phyloP scores from a whole-genome alignment of 2,113 vertebrate species.

The Parus major region DNA sequence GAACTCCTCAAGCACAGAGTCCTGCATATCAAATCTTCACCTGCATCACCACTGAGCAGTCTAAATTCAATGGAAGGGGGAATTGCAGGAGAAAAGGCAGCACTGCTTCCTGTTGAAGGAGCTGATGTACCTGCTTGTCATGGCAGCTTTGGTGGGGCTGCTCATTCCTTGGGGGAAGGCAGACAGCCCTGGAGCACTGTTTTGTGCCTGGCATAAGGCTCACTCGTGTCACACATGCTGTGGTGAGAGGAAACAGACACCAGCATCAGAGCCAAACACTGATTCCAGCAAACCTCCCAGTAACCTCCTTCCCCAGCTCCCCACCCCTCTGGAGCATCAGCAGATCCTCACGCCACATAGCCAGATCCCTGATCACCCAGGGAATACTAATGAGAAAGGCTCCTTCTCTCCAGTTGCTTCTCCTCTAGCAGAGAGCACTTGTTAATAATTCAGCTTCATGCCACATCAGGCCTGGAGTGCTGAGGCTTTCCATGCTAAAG shows the following conservation, averaged over 20 bases:
- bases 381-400: constrained; percentile 1
- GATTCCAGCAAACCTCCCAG: neutral
- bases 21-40: neutral
- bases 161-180: neutral
- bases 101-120: neutral
- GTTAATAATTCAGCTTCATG: constrained; percentile 59
- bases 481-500: constrained; percentile 7
- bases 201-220: neutral
- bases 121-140: neutral
- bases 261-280: neutral
- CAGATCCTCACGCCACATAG: neutral
- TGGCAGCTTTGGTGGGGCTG: neutral
- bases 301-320: neutral
- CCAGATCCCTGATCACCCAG: neutral
- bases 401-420: neutral
- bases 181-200: neutral
- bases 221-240: neutral
- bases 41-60: neutral
- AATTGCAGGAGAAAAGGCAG: neutral
- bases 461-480: constrained; percentile 20
- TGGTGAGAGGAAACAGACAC: neutral
- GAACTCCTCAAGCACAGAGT: neutral
- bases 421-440: constrained; percentile 12
- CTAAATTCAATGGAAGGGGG: neutral
- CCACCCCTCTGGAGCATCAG: neutral